Evolutionary conservation across 1,140 invertebrate species (phyloP).

Genomic region (Radopholus similis): DNA sequence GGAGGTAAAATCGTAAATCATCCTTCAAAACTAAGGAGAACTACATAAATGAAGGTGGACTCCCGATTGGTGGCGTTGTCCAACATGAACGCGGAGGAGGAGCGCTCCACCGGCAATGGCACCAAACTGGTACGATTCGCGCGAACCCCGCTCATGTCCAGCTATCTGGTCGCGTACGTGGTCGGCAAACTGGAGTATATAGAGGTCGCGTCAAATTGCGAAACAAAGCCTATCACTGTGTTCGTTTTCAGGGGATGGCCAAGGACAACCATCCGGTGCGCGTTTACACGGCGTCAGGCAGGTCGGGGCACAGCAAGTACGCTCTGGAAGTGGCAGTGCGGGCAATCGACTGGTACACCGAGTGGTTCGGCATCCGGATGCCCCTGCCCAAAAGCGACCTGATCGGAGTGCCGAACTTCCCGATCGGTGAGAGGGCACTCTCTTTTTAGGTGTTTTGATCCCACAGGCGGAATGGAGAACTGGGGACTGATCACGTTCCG

Average conservation of each 20-base stretch:
- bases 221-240: neutral
- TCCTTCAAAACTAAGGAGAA: too few relatives aligned
- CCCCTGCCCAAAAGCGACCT: constrained; percentile 66
- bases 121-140: constrained; percentile 62
- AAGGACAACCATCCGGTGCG: constrained; percentile 63
- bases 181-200: constrained; percentile 63
- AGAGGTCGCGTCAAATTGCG: constrained; percentile 27
- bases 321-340: constrained; percentile 73
- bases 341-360: constrained; percentile 78
- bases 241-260: constrained; percentile 36
- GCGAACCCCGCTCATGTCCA: constrained; percentile 62
- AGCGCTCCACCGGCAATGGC: constrained; percentile 30
- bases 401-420: constrained; percentile 54
- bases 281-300: constrained; percentile 76
- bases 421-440: constrained; percentile 47
- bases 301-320: constrained; percentile 75
- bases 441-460: neutral
- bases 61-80: constrained; percentile 49
- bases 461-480: constrained; percentile 67
- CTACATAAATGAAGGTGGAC: constrained; percentile 40
- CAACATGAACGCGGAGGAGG: constrained; percentile 53
- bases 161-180: constrained; percentile 64
- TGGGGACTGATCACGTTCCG: constrained; percentile 89
- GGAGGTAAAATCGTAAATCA: too few relatives aligned
- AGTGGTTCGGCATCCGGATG: constrained; percentile 78